A percentile compares a stretch with the other conserved stretches of the same genome.
Evolutionary conservation across 2,797 vertebrate species (phyloP).

Genomic region (Ctenosaura bakeri): DNA sequence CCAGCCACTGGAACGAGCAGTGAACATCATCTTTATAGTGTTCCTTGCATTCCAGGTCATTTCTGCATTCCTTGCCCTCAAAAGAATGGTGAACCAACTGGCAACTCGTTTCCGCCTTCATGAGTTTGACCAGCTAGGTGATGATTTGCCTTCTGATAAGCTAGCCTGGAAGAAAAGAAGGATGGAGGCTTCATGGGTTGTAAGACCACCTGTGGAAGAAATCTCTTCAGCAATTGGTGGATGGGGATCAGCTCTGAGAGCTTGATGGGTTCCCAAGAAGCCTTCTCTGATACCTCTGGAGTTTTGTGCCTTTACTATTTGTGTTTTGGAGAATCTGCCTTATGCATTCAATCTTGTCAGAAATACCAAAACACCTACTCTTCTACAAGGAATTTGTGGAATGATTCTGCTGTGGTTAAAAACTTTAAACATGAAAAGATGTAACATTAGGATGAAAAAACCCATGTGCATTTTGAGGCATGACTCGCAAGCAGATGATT

Average conservation of each 20-base stretch:
- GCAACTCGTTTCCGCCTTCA: slow-evolving; percentile 87
- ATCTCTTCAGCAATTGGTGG: slow-evolving; percentile 15
- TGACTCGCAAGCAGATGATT: neutral
- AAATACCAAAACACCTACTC: neutral
- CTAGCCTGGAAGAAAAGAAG: slow-evolving; percentile 10
- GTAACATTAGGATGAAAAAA: neutral
- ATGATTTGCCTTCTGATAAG: slow-evolving; percentile 45
- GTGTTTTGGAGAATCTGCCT: slow-evolving; percentile 10
- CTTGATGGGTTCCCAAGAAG: neutral
- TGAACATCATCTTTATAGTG: slow-evolving; percentile 87
- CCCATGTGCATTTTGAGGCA: neutral
- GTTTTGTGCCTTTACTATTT: neutral
- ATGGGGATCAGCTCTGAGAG: neutral
- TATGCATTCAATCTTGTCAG: neutral
- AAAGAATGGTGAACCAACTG: slow-evolving; percentile 89
- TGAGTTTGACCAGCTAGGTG: slow-evolving; percentile 84
- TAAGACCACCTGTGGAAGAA: slow-evolving; percentile 48
- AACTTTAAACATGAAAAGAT: neutral
- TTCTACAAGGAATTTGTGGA: neutral
- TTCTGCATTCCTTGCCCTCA: slow-evolving; percentile 87
- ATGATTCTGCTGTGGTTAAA: neutral
- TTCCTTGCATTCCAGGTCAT: slow-evolving; percentile 90
- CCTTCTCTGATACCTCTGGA: fast-evolving
- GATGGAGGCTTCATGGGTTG: neutral
- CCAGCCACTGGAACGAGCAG: slow-evolving; percentile 89